These are phyloP conservation scores for Drosophila kuntzei DNA, from an alignment of 2,888 invertebrate genomes.

Conservation along the genomic window DNA sequence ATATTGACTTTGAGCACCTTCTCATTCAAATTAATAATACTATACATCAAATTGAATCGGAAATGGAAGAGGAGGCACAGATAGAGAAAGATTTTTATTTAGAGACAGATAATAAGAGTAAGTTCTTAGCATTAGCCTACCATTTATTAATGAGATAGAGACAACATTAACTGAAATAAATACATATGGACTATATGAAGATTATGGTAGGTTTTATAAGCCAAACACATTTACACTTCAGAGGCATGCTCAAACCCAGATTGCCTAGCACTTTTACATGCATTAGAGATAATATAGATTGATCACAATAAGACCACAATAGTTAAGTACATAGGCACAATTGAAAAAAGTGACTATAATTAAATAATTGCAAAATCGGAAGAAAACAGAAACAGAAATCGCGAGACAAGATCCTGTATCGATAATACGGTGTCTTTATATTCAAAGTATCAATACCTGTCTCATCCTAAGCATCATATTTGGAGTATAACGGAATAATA, in stretches of 20 bases:
- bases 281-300: conserved; percentile 8
- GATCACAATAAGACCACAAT: conserved; percentile 1
- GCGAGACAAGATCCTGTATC: neutral
- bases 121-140: conserved; percentile 7
- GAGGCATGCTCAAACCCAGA: conserved; percentile 24
- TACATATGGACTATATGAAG: neutral
- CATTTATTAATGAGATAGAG: conserved; percentile 2
- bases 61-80: conserved; percentile 7
- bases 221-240: conserved; percentile 24
- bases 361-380: neutral
- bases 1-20: conserved; percentile 3
- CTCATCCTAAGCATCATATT: neutral
- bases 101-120: conserved; percentile 5
- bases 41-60: conserved; percentile 2
- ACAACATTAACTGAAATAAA: conserved; percentile 12
- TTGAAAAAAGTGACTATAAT: neutral
- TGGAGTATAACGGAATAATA: neutral
- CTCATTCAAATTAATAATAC: neutral
- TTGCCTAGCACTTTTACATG: conserved; percentile 17
- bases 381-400: neutral
- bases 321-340: neutral
- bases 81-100: conserved; percentile 12
- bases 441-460: neutral
- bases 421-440: neutral
- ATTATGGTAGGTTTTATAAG: conserved; percentile 12